Evolutionary conservation across 2,113 vertebrate species (phyloP).

Genomic region (Orycteropus afer): DNA sequence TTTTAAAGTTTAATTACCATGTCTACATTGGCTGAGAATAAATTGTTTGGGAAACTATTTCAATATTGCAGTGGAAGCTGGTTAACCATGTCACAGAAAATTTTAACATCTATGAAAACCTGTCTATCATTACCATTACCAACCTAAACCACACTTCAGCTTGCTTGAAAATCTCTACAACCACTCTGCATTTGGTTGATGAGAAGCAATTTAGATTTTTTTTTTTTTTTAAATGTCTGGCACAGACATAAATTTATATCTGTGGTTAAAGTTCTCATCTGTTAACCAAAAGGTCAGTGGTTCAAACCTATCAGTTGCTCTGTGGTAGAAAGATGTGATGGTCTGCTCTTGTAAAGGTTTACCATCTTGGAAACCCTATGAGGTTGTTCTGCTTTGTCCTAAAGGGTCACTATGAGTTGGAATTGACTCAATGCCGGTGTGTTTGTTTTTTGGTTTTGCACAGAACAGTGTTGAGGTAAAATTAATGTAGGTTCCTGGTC

Average conservation of each 20-base stretch:
- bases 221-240: neutral
- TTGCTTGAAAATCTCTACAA: conserved; percentile 28
- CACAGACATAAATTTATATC: too few relatives aligned
- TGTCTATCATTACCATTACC: neutral
- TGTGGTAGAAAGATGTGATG: neutral
- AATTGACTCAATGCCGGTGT: neutral
- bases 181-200: neutral
- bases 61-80: neutral
- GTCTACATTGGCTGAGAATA: neutral
- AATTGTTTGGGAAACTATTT: neutral
- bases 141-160: neutral
- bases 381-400: neutral
- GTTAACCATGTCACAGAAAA: neutral
- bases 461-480: neutral
- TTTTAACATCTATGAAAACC: neutral
- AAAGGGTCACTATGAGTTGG: neutral
- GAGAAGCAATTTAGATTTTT: neutral
- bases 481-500: neutral
- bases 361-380: too few relatives aligned
- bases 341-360: neutral
- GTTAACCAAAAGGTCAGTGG: too few relatives aligned
- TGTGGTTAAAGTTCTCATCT: too few relatives aligned
- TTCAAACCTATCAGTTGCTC: neutral
- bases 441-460: neutral
- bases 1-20: conserved; percentile 20